A percentile compares a stretch with the other conserved stretches of the same genome.
Conservation (phyloP, 2,888 invertebrate species). For the Ormyrus labotus region DNA sequence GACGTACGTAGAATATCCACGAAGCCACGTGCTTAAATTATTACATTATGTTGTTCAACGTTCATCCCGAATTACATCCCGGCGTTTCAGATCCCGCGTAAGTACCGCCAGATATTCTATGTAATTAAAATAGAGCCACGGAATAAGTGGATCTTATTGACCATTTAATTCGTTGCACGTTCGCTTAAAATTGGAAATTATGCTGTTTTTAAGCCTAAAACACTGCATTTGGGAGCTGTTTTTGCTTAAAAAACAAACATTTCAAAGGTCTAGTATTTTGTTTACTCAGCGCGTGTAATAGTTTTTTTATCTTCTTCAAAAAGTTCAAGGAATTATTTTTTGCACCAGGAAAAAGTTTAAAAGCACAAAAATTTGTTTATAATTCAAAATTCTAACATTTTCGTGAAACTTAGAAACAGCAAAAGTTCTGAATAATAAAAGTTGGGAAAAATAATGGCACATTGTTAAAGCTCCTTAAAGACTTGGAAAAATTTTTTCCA, state of each 20-base stretch:
- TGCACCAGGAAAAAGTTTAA: too few relatives aligned
- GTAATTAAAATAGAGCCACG: conserved; percentile 28
- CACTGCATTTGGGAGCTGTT: too few relatives aligned
- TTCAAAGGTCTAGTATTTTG: not conserved
- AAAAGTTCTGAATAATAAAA: too few relatives aligned
- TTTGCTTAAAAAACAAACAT: not conserved
- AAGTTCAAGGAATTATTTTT: too few relatives aligned
- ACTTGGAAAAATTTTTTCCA: too few relatives aligned
- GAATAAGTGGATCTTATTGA: conserved; percentile 28
- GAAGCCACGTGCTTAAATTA: conserved; percentile 43
- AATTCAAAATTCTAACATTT: too few relatives aligned
- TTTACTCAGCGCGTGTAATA: not conserved
- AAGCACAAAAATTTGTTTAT: too few relatives aligned
- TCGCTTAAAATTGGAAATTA: too few relatives aligned
- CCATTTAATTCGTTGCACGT: conserved; percentile 6
- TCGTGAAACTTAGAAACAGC: too few relatives aligned
- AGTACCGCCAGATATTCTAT: conserved; percentile 3
- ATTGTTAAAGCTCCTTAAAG: too few relatives aligned
- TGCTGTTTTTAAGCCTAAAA: too few relatives aligned
- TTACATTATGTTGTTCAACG: conserved; percentile 43
- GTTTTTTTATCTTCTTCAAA: not conserved
- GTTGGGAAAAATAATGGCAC: too few relatives aligned
- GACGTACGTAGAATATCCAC: conserved; percentile 40
- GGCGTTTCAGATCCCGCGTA: not conserved
- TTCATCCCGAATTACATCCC: conserved; percentile 37